phyloP scores from a whole-genome alignment of 2,888 invertebrate species.

The Oegoconia quadripuncta region DNA sequence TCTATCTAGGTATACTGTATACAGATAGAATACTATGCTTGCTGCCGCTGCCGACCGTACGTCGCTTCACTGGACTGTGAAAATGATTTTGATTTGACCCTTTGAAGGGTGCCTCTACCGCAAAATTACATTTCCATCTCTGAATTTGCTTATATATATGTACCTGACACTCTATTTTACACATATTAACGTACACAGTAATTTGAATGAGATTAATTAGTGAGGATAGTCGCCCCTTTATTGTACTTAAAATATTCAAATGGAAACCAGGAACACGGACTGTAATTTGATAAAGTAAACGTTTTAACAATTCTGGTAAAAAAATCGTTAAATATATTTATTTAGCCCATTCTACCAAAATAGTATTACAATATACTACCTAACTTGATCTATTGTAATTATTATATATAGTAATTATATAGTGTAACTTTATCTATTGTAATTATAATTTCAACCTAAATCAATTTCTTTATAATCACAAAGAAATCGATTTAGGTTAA shows the following conservation, averaged over 20 bases:
- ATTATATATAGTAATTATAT: no score
- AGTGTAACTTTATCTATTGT: background rate
- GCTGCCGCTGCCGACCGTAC: slow-evolving; percentile 38
- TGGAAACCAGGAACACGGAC: background rate
- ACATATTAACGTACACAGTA: slow-evolving; percentile 24
- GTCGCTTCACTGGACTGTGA: slow-evolving; percentile 72
- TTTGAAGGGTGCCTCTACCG: slow-evolving; percentile 71
- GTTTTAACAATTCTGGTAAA: no score
- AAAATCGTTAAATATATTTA: no score
- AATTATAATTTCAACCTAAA: background rate
- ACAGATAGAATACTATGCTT: background rate
- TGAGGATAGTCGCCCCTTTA: background rate
- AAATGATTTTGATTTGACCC: slow-evolving; percentile 79
- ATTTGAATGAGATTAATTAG: slow-evolving; percentile 31
- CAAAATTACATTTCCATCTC: slow-evolving; percentile 77
- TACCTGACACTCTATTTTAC: slow-evolving; percentile 45
- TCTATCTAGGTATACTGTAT: background rate
- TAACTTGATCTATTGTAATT: background rate
- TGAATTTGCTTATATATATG: slow-evolving; percentile 50
- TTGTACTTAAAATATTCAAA: background rate
- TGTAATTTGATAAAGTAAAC: background rate
- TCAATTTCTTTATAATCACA: no score
- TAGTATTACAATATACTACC: no score
- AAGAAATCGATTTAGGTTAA: background rate
- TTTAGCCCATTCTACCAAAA: no score